Percentiles rank a stretch among this genome's conserved stretches.
Conservation (phyloP, 2,113 vertebrate genomes). For the Hippocampus mohnikei region DNA sequence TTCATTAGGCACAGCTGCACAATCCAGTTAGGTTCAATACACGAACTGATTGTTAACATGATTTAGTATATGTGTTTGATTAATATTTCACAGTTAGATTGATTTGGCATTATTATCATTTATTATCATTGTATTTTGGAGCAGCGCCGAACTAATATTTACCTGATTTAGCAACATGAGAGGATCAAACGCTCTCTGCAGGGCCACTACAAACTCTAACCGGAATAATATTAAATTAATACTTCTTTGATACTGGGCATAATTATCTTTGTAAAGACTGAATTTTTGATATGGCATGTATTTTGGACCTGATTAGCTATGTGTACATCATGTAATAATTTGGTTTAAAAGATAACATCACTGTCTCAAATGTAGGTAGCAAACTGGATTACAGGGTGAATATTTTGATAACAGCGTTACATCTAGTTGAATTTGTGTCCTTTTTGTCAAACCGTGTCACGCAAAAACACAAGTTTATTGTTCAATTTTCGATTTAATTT, state of each 20-base stretch:
- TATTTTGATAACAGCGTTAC: slow-evolving; percentile 2
- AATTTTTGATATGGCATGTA: neutral
- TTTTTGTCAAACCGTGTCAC: neutral
- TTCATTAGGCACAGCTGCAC: neutral
- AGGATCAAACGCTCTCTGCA: neutral
- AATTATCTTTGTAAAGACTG: neutral
- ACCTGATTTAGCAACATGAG: neutral
- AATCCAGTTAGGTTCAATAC: neutral
- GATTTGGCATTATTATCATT: neutral
- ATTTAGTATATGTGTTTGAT: neutral
- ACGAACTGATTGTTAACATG: neutral
- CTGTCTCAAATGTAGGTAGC: neutral
- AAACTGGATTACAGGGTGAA: neutral
- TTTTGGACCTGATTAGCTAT: neutral
- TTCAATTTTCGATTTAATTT: neutral
- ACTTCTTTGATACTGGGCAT: neutral
- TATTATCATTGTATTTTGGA: neutral
- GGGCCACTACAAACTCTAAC: neutral
- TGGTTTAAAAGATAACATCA: slow-evolving; percentile 16
- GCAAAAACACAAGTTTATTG: slow-evolving; percentile 3
- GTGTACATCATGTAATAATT: neutral
- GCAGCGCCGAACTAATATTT: neutral
- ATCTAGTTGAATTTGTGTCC: neutral
- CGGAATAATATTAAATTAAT: neutral
- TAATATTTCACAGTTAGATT: neutral